A percentile compares a stretch with the other conserved stretches of the same genome.
phyloP scores from a whole-genome alignment of 2,797 vertebrate species.

The Bradypodion ventrale region DNA sequence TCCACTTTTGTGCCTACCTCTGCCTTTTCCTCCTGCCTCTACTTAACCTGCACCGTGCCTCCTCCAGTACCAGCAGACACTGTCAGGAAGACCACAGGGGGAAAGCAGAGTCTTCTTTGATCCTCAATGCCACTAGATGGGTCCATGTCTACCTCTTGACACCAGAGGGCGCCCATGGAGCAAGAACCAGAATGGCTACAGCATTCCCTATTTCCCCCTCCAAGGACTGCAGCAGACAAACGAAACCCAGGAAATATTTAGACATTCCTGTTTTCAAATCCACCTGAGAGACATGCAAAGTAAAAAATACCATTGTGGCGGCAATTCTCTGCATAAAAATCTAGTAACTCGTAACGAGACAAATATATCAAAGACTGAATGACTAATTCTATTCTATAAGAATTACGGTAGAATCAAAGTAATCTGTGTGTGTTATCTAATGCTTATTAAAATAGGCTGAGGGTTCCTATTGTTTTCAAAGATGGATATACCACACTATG shows the following conservation, averaged over 20 bases:
- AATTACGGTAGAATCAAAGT: background rate
- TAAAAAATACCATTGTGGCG: background rate
- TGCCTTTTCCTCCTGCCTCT: no score
- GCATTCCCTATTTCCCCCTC: background rate
- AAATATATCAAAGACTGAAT: slow-evolving; percentile 33
- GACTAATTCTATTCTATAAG: background rate
- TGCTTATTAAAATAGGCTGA: slow-evolving; percentile 8
- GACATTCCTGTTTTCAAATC: slow-evolving; percentile 6
- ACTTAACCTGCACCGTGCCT: no score
- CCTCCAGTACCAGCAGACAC: no score
- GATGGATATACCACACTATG: slow-evolving; percentile 4
- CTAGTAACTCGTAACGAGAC: background rate
- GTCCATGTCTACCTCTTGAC: background rate
- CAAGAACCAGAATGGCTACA: background rate
- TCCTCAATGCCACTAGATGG: no score
- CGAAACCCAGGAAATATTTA: background rate
- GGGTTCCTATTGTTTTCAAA: slow-evolving; percentile 1
- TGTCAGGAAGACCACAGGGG: background rate
- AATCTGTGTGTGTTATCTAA: slow-evolving; percentile 6
- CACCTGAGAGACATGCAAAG: background rate
- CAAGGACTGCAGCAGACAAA: slow-evolving; percentile 8
- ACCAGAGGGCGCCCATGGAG: background rate
- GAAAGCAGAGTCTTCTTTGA: background rate
- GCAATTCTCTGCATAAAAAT: background rate
- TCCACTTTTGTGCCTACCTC: no score